Evolutionary conservation across 2,113 vertebrate species (phyloP).

Genomic region (Xyliphius kryptos): DNA sequence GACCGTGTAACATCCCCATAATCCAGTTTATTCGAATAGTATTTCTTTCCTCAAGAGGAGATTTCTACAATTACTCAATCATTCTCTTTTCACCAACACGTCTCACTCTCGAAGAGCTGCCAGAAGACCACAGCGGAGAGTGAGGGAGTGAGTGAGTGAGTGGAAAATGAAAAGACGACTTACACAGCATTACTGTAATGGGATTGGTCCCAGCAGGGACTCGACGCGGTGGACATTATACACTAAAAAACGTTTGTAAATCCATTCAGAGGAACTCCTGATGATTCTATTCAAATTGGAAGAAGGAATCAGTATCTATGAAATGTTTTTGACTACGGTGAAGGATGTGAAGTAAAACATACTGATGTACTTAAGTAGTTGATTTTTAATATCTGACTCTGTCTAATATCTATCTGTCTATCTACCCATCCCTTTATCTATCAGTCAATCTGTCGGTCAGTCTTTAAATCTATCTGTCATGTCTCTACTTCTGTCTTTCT

Average conservation of each 20-base stretch:
- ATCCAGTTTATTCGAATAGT: constrained; percentile 16
- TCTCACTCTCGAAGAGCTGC: constrained; percentile 12
- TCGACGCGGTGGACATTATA: neutral
- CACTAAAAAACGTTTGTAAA: neutral
- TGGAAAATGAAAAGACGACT: neutral
- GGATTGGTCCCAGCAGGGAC: constrained; percentile 10
- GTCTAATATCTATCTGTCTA: too few relatives aligned
- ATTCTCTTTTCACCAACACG: constrained; percentile 24
- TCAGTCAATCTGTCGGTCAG: too few relatives aligned
- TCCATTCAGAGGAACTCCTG: neutral
- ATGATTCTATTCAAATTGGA: neutral
- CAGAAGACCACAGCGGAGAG: neutral
- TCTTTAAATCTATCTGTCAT: too few relatives aligned
- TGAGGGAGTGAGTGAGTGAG: too few relatives aligned
- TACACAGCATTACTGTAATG: neutral
- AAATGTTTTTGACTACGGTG: too few relatives aligned
- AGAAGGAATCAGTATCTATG: neutral
- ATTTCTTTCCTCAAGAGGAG: constrained; percentile 10
- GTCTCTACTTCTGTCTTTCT: too few relatives aligned
- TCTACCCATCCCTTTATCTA: too few relatives aligned
- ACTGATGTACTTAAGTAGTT: too few relatives aligned
- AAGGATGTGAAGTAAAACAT: too few relatives aligned
- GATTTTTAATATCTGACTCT: too few relatives aligned
- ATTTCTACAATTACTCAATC: constrained; percentile 16
- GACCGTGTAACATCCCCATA: constrained; percentile 9